Evolutionary conservation across 2,888 invertebrate species (phyloP).

Genomic region (Melieria picta): DNA sequence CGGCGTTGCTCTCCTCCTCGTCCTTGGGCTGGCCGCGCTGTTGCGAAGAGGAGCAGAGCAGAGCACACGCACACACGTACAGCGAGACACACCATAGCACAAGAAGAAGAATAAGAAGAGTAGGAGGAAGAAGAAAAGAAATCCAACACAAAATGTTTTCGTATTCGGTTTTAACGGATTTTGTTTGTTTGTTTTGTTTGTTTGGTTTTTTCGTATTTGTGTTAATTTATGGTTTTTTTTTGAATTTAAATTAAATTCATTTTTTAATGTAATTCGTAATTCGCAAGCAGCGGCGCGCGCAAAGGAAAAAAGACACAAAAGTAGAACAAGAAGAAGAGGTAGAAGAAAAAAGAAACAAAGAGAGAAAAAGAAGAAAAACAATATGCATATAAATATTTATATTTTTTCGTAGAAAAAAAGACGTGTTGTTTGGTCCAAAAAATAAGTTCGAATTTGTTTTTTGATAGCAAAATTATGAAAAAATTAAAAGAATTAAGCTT

Average conservation of each 20-base stretch:
- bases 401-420: not conserved
- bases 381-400: conserved; percentile 26
- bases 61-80: conserved; percentile 18
- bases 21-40: conserved; percentile 63
- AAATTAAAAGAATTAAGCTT: not conserved
- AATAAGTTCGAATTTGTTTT: not conserved
- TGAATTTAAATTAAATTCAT: not conserved
- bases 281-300: not conserved
- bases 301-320: conserved; percentile 25
- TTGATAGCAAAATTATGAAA: not conserved
- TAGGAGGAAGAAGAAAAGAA: conserved; percentile 42
- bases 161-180: not conserved
- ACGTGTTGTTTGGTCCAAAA: not conserved
- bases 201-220: too few species aligned
- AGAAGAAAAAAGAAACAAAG: conserved; percentile 12
- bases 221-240: too few species aligned
- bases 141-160: conserved; percentile 42
- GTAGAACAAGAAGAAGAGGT: conserved; percentile 3
- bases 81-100: conserved; percentile 1
- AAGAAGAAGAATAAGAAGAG: conserved; percentile 24
- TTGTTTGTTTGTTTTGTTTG: too few species aligned
- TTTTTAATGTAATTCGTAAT: not conserved
- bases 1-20: conserved; percentile 59
- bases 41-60: conserved; percentile 8
- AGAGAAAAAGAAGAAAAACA: conserved; percentile 26